phyloP scores from a whole-genome alignment of 2,797 vertebrate species.

The Halcyon smyrnensis region DNA sequence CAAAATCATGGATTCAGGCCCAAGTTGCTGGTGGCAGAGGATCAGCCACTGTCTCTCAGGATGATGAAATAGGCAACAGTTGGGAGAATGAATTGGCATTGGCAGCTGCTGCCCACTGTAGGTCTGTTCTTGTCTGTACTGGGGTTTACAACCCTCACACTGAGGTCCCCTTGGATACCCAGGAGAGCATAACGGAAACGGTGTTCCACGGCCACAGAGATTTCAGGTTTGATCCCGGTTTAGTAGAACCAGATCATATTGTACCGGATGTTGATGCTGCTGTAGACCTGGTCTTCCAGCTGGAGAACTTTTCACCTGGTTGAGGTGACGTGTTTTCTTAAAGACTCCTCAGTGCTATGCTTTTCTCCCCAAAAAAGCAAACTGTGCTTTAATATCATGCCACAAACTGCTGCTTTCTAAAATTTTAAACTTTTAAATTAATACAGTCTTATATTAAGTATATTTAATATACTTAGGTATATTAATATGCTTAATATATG shows the following conservation, averaged over 20 bases:
- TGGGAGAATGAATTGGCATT: conserved; percentile 80
- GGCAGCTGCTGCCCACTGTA: conserved; percentile 83
- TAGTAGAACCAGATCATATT: conserved; percentile 82
- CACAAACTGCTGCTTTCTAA: neutral
- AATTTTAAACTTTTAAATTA: neutral
- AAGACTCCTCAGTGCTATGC: neutral
- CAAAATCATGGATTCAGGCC: conserved; percentile 58
- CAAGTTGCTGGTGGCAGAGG: conserved; percentile 4
- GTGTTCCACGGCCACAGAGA: conserved; percentile 87
- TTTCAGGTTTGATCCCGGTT: conserved; percentile 84
- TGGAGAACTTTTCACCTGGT: conserved; percentile 78
- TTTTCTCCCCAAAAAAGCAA: neutral
- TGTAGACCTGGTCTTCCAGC: conserved; percentile 86
- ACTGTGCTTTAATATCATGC: neutral
- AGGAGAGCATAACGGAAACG: conserved; percentile 74
- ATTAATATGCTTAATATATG: neutral
- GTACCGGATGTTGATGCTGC: conserved; percentile 88
- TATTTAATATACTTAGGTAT: neutral
- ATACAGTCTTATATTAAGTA: neutral
- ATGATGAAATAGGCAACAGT: conserved; percentile 62
- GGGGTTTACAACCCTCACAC: conserved; percentile 85
- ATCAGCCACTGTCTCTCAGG: conserved; percentile 61
- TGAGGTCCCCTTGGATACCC: conserved; percentile 51
- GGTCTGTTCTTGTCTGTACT: conserved; percentile 89
- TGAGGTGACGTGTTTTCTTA: neutral